phyloP scores from a whole-genome alignment of 1,140 invertebrate genomes.

The Latrodectus geometricus region DNA sequence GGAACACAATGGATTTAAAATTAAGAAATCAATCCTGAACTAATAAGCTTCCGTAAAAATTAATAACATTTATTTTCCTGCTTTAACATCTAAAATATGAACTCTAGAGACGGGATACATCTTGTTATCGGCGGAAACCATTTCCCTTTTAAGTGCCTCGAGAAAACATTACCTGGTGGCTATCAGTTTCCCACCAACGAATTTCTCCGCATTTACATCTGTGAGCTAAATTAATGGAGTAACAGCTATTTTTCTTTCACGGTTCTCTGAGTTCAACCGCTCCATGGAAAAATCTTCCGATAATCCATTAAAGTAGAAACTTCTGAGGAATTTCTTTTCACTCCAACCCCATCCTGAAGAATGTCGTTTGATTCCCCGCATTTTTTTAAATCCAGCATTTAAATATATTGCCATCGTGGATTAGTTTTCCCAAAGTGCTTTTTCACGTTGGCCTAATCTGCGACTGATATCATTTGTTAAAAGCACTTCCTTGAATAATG shows the following conservation, averaged over 20 bases:
- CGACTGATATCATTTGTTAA: no score
- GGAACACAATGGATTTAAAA: no score
- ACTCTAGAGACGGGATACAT: no score
- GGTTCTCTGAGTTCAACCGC: neutral
- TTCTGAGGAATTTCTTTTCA: neutral
- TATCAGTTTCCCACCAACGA: neutral
- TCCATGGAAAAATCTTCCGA: neutral
- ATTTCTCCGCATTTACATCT: neutral
- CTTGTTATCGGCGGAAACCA: neutral
- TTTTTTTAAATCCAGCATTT: neutral
- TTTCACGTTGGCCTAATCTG: no score
- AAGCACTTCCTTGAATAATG: no score
- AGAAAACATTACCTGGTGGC: neutral
- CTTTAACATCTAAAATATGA: no score
- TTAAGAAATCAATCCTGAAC: no score
- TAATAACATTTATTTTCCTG: no score
- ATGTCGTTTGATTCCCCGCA: neutral
- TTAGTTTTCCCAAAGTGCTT: neutral
- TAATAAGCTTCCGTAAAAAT: no score
- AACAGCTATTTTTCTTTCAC: neutral
- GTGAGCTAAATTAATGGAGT: neutral
- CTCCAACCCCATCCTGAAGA: neutral
- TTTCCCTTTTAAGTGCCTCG: neutral
- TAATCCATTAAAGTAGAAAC: conserved; percentile 1
- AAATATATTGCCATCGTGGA: neutral